Evolutionary conservation across 2,113 vertebrate species (phyloP).

Genomic region (Archilochus colubris): DNA sequence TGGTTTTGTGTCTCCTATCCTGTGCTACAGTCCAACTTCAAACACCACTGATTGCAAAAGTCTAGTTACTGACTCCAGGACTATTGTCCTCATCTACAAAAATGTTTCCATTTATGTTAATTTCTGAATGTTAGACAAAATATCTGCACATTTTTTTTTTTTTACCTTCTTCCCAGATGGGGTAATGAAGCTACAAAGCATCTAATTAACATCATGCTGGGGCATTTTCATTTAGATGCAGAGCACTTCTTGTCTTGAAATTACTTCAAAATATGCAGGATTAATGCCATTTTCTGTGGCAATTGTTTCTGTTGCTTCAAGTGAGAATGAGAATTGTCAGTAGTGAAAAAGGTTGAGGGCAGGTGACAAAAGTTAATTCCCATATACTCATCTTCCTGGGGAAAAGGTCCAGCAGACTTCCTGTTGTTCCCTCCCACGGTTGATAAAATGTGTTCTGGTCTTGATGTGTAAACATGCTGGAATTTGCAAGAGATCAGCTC

Average conservation of each 20-base stretch:
- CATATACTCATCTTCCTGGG: constrained; percentile 30
- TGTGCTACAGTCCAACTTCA: neutral
- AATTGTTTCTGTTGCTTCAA: constrained; percentile 20
- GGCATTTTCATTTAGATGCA: constrained; percentile 60
- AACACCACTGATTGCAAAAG: neutral
- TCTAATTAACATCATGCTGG: constrained; percentile 65
- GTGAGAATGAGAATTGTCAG: constrained; percentile 66
- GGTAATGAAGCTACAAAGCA: constrained; percentile 11
- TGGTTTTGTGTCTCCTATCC: neutral
- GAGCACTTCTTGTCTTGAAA: constrained; percentile 28
- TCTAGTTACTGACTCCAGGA: neutral
- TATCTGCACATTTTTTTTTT: neutral
- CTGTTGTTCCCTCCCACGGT: constrained; percentile 45
- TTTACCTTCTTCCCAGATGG: constrained; percentile 9
- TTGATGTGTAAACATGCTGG: constrained; percentile 46
- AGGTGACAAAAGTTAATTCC: constrained; percentile 62
- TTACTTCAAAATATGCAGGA: constrained; percentile 59
- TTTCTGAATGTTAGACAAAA: constrained; percentile 1
- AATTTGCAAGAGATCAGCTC: constrained; percentile 51
- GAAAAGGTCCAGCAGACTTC: constrained; percentile 27
- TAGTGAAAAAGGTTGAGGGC: constrained; percentile 12
- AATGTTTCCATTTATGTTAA: neutral
- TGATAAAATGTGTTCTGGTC: constrained; percentile 42
- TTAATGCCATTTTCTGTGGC: constrained; percentile 14
- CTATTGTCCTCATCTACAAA: neutral